Conservation (phyloP, 2,797 vertebrate species). For the Lepilemur ruficaudatus region DNA sequence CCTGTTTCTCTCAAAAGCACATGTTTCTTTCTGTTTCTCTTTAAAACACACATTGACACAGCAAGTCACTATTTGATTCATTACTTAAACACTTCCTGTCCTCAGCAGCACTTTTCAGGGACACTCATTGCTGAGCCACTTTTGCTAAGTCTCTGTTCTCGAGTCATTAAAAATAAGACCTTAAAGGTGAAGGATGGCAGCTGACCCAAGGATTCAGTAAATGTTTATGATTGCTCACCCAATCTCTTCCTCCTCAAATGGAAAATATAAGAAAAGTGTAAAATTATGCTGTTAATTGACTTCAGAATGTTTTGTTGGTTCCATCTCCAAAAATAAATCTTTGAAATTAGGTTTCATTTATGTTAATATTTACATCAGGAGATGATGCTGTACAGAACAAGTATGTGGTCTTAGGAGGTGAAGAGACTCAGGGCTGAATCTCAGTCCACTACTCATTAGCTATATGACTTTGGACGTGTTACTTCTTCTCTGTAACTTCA, state of each 20-base stretch:
- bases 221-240: background rate
- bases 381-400: background rate
- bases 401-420: background rate
- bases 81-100: background rate
- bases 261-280: background rate
- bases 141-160: background rate
- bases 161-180: background rate
- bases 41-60: background rate
- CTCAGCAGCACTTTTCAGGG: background rate
- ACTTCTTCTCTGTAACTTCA: background rate
- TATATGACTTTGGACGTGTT: background rate
- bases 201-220: background rate
- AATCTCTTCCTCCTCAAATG: background rate
- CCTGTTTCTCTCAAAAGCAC: background rate
- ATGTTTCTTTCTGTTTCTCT: slow-evolving; percentile 9
- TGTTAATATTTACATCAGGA: background rate
- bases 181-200: background rate
- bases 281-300: background rate
- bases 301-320: background rate
- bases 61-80: slow-evolving; percentile 17
- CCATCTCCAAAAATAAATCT: background rate
- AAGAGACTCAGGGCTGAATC: background rate
- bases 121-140: background rate
- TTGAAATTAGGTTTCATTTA: background rate
- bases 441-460: background rate